phyloP scores from a whole-genome alignment of 2,888 invertebrate genomes.

The Ormyrus pomaceus region DNA sequence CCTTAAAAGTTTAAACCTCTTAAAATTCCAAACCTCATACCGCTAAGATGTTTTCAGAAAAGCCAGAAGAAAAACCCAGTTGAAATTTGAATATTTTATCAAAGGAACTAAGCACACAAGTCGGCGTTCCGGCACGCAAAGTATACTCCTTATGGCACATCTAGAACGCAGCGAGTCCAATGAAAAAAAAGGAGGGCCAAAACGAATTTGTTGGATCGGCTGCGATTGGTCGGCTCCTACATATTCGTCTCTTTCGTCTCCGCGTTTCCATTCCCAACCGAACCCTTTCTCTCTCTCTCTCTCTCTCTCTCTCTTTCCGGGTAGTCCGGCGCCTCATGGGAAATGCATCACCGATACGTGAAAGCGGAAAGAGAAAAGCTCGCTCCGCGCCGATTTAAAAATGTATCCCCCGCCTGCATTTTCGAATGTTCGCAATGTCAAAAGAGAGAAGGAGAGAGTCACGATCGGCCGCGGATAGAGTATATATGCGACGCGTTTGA shows the following conservation, averaged over 20 bases:
- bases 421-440: slow-evolving; percentile 27
- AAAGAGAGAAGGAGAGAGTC: neutral
- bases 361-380: neutral
- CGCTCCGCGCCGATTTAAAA: slow-evolving; percentile 34
- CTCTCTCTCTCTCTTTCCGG: neutral
- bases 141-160: neutral
- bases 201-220: neutral
- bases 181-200: neutral
- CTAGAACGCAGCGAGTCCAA: neutral
- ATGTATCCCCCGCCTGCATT: slow-evolving; percentile 29
- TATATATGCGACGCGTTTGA: neutral
- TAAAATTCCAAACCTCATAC: too few species aligned
- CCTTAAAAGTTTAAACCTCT: too few species aligned
- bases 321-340: slow-evolving; percentile 28
- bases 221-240: neutral
- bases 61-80: neutral
- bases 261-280: neutral
- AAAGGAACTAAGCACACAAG: neutral
- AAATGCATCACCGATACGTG: slow-evolving; percentile 24
- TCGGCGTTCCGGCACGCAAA: too few species aligned
- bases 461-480: too few species aligned
- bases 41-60: too few species aligned
- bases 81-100: slow-evolving; percentile 1
- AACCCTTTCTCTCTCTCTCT: too few species aligned
- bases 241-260: neutral